A percentile compares a stretch with the other conserved stretches of the same genome.
These are phyloP conservation scores for Phaethon lepturus DNA, from an alignment of 2,113 vertebrate genomes.

Conservation along the genomic window DNA sequence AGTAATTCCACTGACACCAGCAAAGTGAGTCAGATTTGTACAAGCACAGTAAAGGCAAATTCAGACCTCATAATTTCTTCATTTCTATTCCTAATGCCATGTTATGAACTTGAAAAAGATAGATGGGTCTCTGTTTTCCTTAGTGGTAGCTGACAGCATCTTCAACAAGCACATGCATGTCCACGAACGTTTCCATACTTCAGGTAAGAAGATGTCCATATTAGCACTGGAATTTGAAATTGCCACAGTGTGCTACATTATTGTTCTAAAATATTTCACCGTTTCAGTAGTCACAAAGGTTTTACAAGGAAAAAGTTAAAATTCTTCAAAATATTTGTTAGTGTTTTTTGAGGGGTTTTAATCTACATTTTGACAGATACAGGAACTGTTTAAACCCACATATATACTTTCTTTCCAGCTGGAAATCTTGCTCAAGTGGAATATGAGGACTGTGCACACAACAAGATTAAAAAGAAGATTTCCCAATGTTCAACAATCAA, in stretches of 20 bases:
- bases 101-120: background rate
- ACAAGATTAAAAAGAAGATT: background rate
- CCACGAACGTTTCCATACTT: background rate
- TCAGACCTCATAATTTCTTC: background rate
- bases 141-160: background rate
- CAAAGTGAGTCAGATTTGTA: background rate
- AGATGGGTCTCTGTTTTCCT: background rate
- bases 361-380: background rate
- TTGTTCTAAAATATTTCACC: background rate
- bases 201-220: background rate
- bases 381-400: background rate
- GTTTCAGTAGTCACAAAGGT: background rate
- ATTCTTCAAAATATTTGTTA: background rate
- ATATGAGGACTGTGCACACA: background rate
- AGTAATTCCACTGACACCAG: background rate
- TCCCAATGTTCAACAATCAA: background rate
- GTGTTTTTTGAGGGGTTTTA: background rate
- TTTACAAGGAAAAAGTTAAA: background rate
- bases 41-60: background rate
- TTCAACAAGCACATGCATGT: background rate
- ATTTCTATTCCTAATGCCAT: background rate
- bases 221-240: background rate
- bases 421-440: background rate
- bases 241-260: background rate
- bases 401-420: background rate